A percentile compares a stretch with the other conserved stretches of the same genome.
phyloP scores from a whole-genome alignment of 2,113 vertebrate species.

The Eurypyga helias region DNA sequence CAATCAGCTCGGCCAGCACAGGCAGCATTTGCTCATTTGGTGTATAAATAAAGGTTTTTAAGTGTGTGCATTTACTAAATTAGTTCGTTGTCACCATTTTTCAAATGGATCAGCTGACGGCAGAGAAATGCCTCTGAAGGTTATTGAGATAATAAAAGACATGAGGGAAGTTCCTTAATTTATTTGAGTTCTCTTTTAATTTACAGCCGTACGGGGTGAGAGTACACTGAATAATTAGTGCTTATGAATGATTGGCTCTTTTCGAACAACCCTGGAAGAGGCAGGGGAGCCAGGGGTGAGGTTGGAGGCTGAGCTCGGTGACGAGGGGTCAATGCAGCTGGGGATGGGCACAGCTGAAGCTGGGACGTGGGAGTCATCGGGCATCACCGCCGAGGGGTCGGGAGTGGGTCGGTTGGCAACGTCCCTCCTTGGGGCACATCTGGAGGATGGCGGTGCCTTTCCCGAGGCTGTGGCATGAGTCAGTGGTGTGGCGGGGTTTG shows the following conservation, averaged over 20 bases:
- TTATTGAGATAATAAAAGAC: conserved; percentile 66
- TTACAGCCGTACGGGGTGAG: neutral
- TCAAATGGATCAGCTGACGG: conserved; percentile 40
- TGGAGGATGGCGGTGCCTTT: neutral
- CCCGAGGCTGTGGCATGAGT: neutral
- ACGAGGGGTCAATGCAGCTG: neutral
- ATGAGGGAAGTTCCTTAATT: conserved; percentile 39
- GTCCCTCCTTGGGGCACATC: neutral
- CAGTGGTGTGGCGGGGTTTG: neutral
- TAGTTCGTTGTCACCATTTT: conserved; percentile 53
- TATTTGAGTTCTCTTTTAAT: conserved; percentile 48
- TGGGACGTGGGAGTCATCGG: rapidly evolving
- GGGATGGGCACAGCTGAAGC: neutral
- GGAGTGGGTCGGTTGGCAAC: neutral
- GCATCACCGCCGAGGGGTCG: rapidly evolving
- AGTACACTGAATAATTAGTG: neutral
- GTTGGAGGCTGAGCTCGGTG: neutral
- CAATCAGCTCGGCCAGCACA: neutral
- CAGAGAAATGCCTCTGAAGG: conserved; percentile 64
- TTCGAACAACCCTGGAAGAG: neutral
- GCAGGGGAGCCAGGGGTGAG: neutral
- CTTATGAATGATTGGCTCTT: neutral
- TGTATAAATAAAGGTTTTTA: neutral
- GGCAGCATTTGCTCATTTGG: neutral
- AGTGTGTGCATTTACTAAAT: conserved; percentile 24